Percentiles rank a stretch among this genome's conserved stretches.
Evolutionary conservation across 2,113 vertebrate species (phyloP).

Genomic region (Phalacrocorax carbo): DNA sequence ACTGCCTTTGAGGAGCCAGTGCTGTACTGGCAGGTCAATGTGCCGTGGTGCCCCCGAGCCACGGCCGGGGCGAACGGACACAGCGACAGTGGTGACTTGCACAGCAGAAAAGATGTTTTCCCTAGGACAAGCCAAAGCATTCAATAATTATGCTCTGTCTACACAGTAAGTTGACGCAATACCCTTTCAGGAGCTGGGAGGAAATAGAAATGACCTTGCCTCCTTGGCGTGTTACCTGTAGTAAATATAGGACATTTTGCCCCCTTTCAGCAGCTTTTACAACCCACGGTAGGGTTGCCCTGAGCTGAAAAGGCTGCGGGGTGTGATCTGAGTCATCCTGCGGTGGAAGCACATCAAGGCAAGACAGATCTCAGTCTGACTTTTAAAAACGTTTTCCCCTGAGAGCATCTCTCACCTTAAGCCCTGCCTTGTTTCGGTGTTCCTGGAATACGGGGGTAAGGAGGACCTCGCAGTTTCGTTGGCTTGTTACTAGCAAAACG

Average conservation of each 20-base stretch:
- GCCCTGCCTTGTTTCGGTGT: fast-evolving
- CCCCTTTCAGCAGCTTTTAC: not conserved
- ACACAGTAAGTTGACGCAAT: not conserved
- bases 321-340: not conserved
- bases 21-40: fast-evolving
- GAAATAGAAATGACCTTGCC: not conserved
- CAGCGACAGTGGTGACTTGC: not conserved
- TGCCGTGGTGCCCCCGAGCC: fast-evolving
- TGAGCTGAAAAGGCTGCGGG: not conserved
- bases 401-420: not conserved
- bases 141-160: not conserved
- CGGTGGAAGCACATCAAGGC: not conserved
- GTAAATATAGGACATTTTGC: not conserved
- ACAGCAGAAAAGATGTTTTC: not conserved
- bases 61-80: fast-evolving
- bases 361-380: not conserved
- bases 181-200: not conserved
- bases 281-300: not conserved
- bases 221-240: fast-evolving
- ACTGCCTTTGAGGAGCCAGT: not conserved
- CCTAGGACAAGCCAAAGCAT: not conserved
- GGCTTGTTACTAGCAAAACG: fast-evolving
- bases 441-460: not conserved
- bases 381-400: not conserved
- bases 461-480: not conserved